Conservation (phyloP, 1,140 invertebrate genomes). For the Sesamia nonagrioides region DNA sequence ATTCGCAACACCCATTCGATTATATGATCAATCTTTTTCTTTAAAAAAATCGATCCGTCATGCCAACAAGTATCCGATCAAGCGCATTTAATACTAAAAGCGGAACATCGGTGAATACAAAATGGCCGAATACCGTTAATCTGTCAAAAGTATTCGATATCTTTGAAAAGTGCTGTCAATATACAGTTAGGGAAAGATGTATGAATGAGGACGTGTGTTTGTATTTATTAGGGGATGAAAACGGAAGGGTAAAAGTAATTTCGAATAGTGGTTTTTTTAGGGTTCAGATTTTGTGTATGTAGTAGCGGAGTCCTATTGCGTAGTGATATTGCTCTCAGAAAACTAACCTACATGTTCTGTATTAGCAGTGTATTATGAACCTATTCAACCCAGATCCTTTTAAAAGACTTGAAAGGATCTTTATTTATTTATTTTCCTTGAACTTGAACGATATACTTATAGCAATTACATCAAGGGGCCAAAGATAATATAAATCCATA, state of each 20-base stretch:
- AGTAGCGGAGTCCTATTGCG: background rate
- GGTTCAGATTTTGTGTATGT: background rate
- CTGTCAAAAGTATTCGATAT: slow-evolving; percentile 44
- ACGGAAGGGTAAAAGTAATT: slow-evolving; percentile 28
- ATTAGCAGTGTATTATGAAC: too few species aligned
- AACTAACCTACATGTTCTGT: too few species aligned
- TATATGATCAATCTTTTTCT: slow-evolving; percentile 19
- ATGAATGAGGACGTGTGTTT: slow-evolving; percentile 17
- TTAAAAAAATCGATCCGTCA: slow-evolving; percentile 43
- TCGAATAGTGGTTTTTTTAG: slow-evolving; percentile 6
- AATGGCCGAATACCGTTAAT: slow-evolving; percentile 46
- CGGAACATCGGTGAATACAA: slow-evolving; percentile 51
- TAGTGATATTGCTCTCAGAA: too few species aligned
- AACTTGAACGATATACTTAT: too few species aligned
- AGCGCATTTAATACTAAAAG: slow-evolving; percentile 57
- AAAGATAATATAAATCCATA: too few species aligned
- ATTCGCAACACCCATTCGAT: slow-evolving; percentile 45
- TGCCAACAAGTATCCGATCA: slow-evolving; percentile 57
- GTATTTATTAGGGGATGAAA: background rate
- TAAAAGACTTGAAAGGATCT: too few species aligned
- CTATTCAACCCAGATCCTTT: too few species aligned
- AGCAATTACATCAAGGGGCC: too few species aligned
- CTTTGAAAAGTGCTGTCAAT: slow-evolving; percentile 33
- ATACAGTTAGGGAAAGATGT: slow-evolving; percentile 42
- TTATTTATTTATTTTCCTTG: too few species aligned